Evolutionary conservation across 2,797 vertebrate genomes (phyloP), one percentile per base, ranked within the genome.

Genomic region (Benthosema pterotum): DNA sequence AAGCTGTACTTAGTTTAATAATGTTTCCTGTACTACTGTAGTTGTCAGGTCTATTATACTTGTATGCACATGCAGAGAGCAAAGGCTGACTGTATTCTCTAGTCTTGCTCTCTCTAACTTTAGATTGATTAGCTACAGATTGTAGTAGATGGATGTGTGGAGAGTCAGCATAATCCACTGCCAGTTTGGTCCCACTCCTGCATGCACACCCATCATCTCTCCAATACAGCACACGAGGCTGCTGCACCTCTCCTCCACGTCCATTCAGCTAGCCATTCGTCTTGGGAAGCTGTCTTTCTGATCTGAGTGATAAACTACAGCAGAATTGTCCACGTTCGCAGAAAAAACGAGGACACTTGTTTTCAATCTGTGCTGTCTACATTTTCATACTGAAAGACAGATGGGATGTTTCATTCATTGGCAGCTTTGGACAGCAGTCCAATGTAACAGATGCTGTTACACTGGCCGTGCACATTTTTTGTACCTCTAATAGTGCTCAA

Each of bases 71-170:
- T 78, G 77, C 82, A 81, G 70, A 75, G 61, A 80, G 58, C 73
- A 85, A 81, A 72, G 71, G 75, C 82, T 87, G 74, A 86, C 68
- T 82, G 84, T 88, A 81, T 87, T 85, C 75, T 83, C 71, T 83
- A 69, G 86, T 87, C 80, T 78, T 57, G 83, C 77, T 89, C 83
- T 86, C 86, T 84, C 81, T 79, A 85, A 89, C 83, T 90, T 93
- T 87, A 93, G 93, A 94, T 94, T 92, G 93, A 94, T 94, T 93
- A 92, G 90, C 79, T 67, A 71, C 86, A 89, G 89, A 94, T 93
- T 93, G 92, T 74, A 69, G 80, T 78, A 75, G 93, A 93, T 91
- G 87, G 92, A 92, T 93, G 89, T 90, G 88, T 87, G 80, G 83
- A 88, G 91, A 90, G 91, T 94, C 92, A 94, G 93, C 92, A 94